These are phyloP conservation scores for Premnoplex brunnescens DNA, from an alignment of 2,797 vertebrate species.

Conservation along the genomic window DNA sequence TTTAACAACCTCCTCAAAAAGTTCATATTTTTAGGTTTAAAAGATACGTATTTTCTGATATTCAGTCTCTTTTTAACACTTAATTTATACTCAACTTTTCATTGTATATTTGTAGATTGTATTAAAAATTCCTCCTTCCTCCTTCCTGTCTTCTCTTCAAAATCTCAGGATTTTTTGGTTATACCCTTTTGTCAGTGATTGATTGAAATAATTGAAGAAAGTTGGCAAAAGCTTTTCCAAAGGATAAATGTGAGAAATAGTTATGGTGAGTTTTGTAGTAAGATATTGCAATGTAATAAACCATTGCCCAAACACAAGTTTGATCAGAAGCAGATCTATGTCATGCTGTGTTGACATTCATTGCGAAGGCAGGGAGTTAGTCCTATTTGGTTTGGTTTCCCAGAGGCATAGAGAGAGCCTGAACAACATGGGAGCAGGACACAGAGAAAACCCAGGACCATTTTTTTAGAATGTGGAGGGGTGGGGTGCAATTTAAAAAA, in stretches of 20 bases:
- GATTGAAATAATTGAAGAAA: neutral
- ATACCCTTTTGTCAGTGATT: neutral
- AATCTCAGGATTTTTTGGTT: neutral
- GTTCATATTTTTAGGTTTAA: neutral
- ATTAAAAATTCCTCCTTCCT: conserved; percentile 18
- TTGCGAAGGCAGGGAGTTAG: neutral
- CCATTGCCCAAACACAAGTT: neutral
- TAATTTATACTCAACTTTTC: neutral
- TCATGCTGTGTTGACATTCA: neutral
- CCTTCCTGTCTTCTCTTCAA: conserved; percentile 6
- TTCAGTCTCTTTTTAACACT: neutral
- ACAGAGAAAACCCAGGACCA: neutral
- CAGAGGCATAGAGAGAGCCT: neutral
- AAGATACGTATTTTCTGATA: neutral
- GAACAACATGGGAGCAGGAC: neutral
- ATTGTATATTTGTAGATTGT: neutral
- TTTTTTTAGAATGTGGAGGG: neutral
- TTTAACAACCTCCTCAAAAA: neutral
- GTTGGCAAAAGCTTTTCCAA: neutral
- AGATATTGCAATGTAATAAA: neutral
- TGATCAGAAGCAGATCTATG: neutral
- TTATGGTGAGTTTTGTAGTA: neutral
- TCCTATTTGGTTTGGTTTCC: neutral
- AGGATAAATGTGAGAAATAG: neutral
- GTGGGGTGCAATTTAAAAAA: neutral